Evolutionary conservation across 1,140 invertebrate genomes (phyloP).

Genomic region (Danaus plexippus): DNA sequence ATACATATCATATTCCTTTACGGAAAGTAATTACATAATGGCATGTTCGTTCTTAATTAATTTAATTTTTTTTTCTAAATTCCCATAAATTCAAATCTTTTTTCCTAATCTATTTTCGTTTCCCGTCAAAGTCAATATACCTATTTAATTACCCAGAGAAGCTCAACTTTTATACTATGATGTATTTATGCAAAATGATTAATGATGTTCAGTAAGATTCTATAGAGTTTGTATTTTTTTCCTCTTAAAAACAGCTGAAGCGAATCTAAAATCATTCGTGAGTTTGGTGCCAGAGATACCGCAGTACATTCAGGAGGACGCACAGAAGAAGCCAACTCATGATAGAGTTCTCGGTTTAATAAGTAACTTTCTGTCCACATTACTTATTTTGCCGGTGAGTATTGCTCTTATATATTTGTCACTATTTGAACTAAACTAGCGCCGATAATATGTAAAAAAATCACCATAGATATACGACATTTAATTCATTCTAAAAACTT

Average conservation of each 20-base stretch:
- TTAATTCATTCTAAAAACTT: too few relatives aligned
- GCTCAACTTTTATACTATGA: too few relatives aligned
- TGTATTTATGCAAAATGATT: too few relatives aligned
- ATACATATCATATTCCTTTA: too few relatives aligned
- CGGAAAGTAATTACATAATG: too few relatives aligned
- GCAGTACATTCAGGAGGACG: slow-evolving; percentile 81
- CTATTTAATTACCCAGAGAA: slow-evolving; percentile 5
- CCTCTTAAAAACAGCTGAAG: slow-evolving; percentile 80
- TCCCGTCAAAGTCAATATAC: background rate
- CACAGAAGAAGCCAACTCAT: slow-evolving; percentile 80
- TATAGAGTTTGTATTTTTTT: slow-evolving; percentile 30
- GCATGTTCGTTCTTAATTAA: too few relatives aligned
- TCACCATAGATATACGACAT: too few relatives aligned
- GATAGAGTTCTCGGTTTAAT: slow-evolving; percentile 81
- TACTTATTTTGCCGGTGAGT: slow-evolving; percentile 89
- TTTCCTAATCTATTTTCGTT: too few relatives aligned
- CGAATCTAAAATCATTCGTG: slow-evolving; percentile 91
- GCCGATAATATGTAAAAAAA: background rate
- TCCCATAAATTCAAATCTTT: too few relatives aligned
- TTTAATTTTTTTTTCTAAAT: too few relatives aligned
- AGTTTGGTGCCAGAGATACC: slow-evolving; percentile 85
- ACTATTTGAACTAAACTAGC: background rate
- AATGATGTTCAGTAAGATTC: too few relatives aligned
- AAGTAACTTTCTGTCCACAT: slow-evolving; percentile 85
- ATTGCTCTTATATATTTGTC: background rate